phyloP scores from a whole-genome alignment of 2,797 vertebrate genomes.

The Alca torda region DNA sequence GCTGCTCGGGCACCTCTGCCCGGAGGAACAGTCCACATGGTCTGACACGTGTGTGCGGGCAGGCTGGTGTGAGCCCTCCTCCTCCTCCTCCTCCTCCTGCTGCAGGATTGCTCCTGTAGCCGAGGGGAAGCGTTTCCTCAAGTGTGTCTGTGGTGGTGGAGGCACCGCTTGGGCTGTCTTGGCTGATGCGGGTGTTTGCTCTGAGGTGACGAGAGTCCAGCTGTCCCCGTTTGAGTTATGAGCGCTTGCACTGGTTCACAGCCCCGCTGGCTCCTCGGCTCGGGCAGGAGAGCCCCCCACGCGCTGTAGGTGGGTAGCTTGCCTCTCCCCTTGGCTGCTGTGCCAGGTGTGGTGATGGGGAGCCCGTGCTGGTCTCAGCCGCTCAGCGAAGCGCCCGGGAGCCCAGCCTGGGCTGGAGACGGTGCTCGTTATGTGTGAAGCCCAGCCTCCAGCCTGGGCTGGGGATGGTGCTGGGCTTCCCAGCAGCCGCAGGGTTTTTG shows the following conservation, averaged over 20 bases:
- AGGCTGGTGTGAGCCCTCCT: background rate
- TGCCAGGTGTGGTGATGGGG: rapidly evolving
- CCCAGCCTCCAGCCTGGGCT: background rate
- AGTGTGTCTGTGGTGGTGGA: background rate
- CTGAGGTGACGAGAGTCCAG: rapidly evolving
- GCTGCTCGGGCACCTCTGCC: background rate
- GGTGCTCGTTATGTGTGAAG: background rate
- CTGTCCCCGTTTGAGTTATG: background rate
- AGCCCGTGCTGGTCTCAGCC: background rate
- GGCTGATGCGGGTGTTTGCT: background rate
- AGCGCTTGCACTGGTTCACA: rapidly evolving
- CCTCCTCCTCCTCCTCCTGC: background rate
- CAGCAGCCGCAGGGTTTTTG: background rate
- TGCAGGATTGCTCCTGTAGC: background rate
- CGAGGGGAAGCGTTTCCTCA: rapidly evolving
- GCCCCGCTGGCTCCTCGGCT: background rate
- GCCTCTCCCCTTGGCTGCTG: background rate
- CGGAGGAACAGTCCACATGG: rapidly evolving
- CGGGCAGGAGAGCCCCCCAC: rapidly evolving
- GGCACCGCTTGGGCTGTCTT: background rate
- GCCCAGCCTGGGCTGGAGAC: background rate
- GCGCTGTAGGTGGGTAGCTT: rapidly evolving
- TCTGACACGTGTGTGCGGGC: rapidly evolving
- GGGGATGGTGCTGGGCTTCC: background rate
- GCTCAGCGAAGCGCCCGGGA: rapidly evolving